These are phyloP conservation scores for Acanthis flammea DNA, from an alignment of 2,797 vertebrate species.

Conservation along the genomic window DNA sequence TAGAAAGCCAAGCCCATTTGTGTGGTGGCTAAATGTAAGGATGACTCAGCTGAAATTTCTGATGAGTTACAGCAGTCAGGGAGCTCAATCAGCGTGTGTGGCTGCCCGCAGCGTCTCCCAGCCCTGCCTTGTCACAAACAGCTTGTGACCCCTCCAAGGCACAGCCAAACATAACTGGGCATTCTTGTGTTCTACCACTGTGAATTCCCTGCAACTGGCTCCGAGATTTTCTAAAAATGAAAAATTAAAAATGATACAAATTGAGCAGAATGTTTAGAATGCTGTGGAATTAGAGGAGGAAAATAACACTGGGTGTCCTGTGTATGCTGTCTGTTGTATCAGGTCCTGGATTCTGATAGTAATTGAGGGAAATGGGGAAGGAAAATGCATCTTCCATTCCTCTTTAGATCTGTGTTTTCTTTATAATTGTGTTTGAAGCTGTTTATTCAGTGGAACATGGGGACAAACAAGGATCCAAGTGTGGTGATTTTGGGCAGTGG, in stretches of 20 bases:
- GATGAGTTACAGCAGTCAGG: neutral
- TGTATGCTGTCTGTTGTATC: neutral
- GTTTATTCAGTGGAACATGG: neutral
- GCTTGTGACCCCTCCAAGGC: neutral
- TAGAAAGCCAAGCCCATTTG: neutral
- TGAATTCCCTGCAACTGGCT: neutral
- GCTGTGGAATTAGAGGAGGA: neutral
- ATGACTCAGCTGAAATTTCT: conserved; percentile 49
- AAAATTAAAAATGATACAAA: rapidly evolving
- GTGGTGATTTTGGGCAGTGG: neutral
- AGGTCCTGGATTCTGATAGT: neutral
- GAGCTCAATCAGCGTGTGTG: neutral
- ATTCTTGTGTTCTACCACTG: neutral
- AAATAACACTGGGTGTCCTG: neutral
- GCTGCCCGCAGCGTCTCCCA: neutral
- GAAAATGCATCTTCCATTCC: neutral
- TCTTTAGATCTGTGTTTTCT: neutral
- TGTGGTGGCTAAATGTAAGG: neutral
- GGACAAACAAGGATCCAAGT: neutral
- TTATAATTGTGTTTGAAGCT: neutral
- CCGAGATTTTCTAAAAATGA: neutral
- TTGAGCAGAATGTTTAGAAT: neutral
- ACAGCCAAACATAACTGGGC: neutral
- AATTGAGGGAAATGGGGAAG: neutral
- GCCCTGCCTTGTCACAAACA: neutral